These are phyloP conservation scores for Vicugna pacos DNA, from an alignment of 2,113 vertebrate species.

Conservation along the genomic window DNA sequence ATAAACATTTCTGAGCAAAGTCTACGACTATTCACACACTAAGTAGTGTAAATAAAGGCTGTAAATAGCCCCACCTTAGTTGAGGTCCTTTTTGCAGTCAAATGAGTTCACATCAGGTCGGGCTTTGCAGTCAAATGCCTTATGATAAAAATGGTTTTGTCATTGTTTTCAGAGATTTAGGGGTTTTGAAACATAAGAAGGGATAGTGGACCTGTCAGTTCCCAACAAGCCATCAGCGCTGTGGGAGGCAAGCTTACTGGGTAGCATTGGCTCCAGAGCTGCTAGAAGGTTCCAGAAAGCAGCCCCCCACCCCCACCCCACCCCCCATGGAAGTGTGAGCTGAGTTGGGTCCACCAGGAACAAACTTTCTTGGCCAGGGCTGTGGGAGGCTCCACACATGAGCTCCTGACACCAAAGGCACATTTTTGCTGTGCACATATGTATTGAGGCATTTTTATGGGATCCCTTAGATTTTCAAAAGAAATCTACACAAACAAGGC, in stretches of 20 bases:
- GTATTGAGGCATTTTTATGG: neutral
- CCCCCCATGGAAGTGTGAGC: neutral
- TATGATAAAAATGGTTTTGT: neutral
- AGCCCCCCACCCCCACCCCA: neutral
- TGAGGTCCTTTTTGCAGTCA: neutral
- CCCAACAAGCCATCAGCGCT: neutral
- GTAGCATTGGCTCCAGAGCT: no score
- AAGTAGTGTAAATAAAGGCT: constrained; percentile 50
- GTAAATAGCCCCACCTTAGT: constrained; percentile 35
- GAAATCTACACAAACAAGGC: neutral
- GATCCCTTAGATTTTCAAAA: neutral
- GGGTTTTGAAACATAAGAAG: constrained; percentile 41
- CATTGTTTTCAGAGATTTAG: neutral
- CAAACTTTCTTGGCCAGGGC: neutral
- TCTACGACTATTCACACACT: constrained; percentile 61
- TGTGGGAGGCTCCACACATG: rapidly evolving
- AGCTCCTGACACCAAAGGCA: neutral
- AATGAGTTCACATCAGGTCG: constrained; percentile 55
- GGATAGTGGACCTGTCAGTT: neutral
- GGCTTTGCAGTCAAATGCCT: neutral
- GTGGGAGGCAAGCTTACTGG: neutral
- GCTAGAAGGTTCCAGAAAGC: neutral
- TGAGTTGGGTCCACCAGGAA: neutral
- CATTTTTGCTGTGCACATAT: rapidly evolving
- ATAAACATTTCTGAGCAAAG: constrained; percentile 55